phyloP scores from a whole-genome alignment of 2,888 invertebrate genomes.

The Meteorus cinctellus region DNA sequence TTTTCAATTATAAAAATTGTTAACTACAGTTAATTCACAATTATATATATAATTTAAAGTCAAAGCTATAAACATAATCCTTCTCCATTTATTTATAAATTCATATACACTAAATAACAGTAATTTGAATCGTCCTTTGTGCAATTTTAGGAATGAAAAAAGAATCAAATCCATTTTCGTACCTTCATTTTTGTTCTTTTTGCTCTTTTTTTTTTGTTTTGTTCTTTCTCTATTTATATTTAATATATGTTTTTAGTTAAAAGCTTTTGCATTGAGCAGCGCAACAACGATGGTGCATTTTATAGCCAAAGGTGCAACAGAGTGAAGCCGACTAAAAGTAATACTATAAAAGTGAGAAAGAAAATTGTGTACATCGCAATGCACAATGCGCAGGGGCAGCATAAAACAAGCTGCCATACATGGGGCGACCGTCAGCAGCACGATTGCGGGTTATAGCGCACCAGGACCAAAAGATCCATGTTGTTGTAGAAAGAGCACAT shows the following conservation, averaged over 20 bases:
- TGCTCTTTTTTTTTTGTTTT: background rate
- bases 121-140: too few species aligned
- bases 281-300: background rate
- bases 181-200: background rate
- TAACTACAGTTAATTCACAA: too few species aligned
- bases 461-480: constrained; percentile 54
- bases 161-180: background rate
- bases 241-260: background rate
- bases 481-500: background rate
- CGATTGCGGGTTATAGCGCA: constrained; percentile 65
- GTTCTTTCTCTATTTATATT: background rate
- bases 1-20: too few species aligned
- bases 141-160: too few species aligned
- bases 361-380: constrained; percentile 50
- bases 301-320: constrained; percentile 24
- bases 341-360: constrained; percentile 8
- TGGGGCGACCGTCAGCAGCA: constrained; percentile 71
- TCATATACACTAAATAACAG: too few species aligned
- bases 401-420: constrained; percentile 73
- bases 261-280: constrained; percentile 3
- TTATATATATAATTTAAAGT: too few species aligned
- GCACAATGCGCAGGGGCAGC: constrained; percentile 63
- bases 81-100: too few species aligned
- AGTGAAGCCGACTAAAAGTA: constrained; percentile 14
- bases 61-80: too few species aligned